A percentile compares a stretch with the other conserved stretches of the same genome.
These are phyloP conservation scores for Eristalis intricaria DNA, from an alignment of 2,888 invertebrate species.

Conservation along the genomic window DNA sequence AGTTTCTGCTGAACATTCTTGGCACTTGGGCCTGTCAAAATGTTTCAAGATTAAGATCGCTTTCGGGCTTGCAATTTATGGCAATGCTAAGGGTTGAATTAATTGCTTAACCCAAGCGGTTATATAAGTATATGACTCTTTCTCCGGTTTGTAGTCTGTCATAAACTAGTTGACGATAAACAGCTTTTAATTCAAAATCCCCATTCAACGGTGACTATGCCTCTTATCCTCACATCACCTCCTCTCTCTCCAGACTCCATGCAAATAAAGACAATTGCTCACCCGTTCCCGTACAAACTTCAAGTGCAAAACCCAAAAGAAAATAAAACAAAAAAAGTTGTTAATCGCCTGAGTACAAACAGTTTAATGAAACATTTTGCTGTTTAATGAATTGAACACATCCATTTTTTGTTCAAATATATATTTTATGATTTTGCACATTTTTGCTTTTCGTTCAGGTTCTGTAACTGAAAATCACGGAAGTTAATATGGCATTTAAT, in stretches of 20 bases:
- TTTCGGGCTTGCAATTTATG: too few relatives aligned
- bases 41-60: too few relatives aligned
- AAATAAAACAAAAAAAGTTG: conserved; percentile 25
- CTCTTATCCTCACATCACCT: neutral
- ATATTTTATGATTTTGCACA: conserved; percentile 5
- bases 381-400: conserved; percentile 52
- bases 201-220: neutral
- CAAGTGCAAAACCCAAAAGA: neutral
- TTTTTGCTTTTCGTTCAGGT: neutral
- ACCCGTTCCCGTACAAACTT: conserved; percentile 25
- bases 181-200: too few relatives aligned
- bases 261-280: conserved; percentile 8
- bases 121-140: too few relatives aligned
- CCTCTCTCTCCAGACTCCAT: neutral
- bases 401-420: neutral
- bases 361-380: conserved; percentile 24
- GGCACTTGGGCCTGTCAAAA: too few relatives aligned
- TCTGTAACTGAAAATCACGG: conserved; percentile 36
- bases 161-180: too few relatives aligned
- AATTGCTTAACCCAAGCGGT: too few relatives aligned
- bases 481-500: conserved; percentile 37
- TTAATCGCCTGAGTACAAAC: conserved; percentile 21
- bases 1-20: too few relatives aligned
- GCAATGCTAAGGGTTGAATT: too few relatives aligned
- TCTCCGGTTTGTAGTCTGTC: too few relatives aligned